These are phyloP conservation scores for Cryptotermes secundus DNA, from an alignment of 1,140 invertebrate genomes.

Conservation along the genomic window DNA sequence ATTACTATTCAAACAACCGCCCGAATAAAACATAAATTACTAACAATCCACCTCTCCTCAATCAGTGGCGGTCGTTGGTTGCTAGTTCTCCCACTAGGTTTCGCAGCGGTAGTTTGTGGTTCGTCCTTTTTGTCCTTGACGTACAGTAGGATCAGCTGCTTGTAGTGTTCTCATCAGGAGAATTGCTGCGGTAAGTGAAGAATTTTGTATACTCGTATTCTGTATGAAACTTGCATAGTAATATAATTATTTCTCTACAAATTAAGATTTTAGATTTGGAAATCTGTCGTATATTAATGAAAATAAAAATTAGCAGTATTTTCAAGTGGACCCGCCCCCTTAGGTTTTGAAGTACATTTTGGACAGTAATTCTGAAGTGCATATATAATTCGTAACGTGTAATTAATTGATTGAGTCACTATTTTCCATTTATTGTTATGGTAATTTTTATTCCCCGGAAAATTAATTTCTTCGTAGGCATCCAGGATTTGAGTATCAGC, in stretches of 20 bases:
- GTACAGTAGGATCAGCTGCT: constrained; percentile 22
- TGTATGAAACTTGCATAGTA: neutral
- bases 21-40: neutral
- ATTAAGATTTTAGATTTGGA: neutral
- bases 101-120: neutral
- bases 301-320: neutral
- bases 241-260: neutral
- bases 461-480: too few species aligned
- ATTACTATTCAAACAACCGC: neutral
- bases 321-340: neutral
- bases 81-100: neutral
- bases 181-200: constrained; percentile 22
- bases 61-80: neutral
- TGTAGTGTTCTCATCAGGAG: neutral
- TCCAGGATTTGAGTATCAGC: too few species aligned
- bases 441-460: too few species aligned
- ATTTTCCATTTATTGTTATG: too few species aligned
- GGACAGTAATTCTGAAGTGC: too few species aligned
- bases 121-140: constrained; percentile 26
- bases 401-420: too few species aligned
- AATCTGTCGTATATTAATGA: neutral
- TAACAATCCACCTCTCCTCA: neutral
- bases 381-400: too few species aligned
- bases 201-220: constrained; percentile 3
- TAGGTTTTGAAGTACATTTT: neutral